Evolutionary conservation across 2,797 vertebrate genomes (phyloP).

Genomic region (Potorous gilbertii): DNA sequence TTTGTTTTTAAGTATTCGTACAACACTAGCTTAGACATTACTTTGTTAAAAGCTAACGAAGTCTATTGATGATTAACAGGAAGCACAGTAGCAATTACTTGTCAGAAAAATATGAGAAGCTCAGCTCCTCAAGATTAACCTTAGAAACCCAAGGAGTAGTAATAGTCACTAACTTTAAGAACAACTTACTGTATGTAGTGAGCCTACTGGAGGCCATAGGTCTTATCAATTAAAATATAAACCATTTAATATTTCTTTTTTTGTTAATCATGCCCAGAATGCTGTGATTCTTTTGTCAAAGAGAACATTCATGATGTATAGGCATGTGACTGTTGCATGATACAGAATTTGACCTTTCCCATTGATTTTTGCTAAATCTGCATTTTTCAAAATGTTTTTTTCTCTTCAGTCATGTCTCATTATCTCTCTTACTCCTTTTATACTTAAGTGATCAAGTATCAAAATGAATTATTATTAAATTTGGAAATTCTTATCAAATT

Average conservation of each 20-base stretch:
- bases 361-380: neutral
- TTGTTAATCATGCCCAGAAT: neutral
- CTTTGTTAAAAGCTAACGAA: neutral
- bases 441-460: neutral
- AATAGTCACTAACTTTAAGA: neutral
- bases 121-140: neutral
- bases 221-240: neutral
- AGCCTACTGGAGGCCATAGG: neutral
- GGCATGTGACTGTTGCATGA: neutral
- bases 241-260: neutral
- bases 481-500: neutral
- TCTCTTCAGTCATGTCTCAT: neutral
- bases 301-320: neutral
- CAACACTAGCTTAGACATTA: neutral
- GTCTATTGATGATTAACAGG: neutral
- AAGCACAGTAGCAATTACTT: neutral
- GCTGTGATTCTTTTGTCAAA: neutral
- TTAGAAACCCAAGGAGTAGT: neutral
- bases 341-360: neutral
- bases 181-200: neutral
- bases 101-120: neutral
- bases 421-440: neutral
- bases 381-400: neutral
- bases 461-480: neutral
- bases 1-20: neutral